Base-by-base conservation (phyloP, 1,140 invertebrate species). In the Euschistus heros region DNA sequence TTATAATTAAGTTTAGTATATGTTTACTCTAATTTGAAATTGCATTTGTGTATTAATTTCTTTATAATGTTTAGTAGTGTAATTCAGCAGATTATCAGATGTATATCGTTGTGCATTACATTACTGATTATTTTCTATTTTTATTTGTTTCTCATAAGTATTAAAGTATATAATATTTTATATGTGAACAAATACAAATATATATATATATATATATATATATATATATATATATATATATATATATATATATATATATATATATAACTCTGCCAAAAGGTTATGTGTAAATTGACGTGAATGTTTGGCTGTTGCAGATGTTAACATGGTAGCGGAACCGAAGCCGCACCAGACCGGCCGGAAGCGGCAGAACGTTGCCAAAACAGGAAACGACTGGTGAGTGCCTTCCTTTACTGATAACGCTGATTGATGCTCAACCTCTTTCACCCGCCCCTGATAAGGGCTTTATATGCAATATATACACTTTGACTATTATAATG, bases 331-430 rank as follows among this genome's bases (percentile, higher is more conserved):
- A 46, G 86, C 87, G 20, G 87, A 89, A 73, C 87, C 87, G 30
- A 89, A 90, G 76, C 84, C 86, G 55, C 87, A 89, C 76, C 88
- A 89, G 77, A 88, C 86, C 61, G 86, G 86, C 67, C 79, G 87
- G 68, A 90, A 89, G 74, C 77, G 87, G 66, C 86, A 88, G 74
- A 89, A 88, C 75, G 80, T 87, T 66, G 80, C 84, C 68, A 88
- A 89, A 80, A 88, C 86, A 47, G 86, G 86, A 74, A 88, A 87
- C 75, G 87, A 89, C 73, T 88, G 86, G 87, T 89, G 74, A 85
- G 83, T 82, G 15, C n/a, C 37, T 42, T 42, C 33, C 54, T 15
- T 24, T 57, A 24, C 24, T 24, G 18, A 57, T 57, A 22, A 27
- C 20, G 15, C 13, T 17, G 24, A 24, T 57, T 57, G 15, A 22